Evolutionary conservation across 2,888 invertebrate species (phyloP), one percentile per base, ranked within the genome.

Genomic region (Eupithecia pulchellata): DNA sequence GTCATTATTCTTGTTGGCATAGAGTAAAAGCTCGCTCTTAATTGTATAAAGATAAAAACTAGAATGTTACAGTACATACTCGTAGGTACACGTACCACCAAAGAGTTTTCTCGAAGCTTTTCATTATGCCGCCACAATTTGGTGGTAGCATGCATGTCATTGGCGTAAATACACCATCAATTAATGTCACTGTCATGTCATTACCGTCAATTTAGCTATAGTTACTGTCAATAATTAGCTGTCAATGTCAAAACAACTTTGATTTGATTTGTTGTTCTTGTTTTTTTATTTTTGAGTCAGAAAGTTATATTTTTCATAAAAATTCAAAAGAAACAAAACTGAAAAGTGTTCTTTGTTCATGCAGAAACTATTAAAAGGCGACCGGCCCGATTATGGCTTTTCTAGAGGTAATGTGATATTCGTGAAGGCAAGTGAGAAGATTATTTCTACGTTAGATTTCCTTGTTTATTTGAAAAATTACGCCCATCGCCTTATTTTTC

Each of bases 401-500:
- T 87, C 88, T 93, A 77, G 93, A 93, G 92, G 93, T 92, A 86
- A 74, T 52, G 77, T 75, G 1, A 17, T 4, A 60, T 58, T 62
- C 25, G 70, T 69, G 20, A 63, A 62, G 5, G 17, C 17, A 8
- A 2, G 8, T 29, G 8, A 57, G 57, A 14, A 29, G 29, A 17
- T 57, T 1, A 8, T n/a, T 57, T 17, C 17, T 29, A 29, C 32
- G n/a, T 29, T 25, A 20, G 34, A 3, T 47, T 20, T 55, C 17
- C 20, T 32, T 57, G 52, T 63, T 29, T 66, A 25, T 13, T 30
- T 57, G 4, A 25, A 27, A 63, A 39, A 32, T 34, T 69, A 69
- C 68, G 68, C 68, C 68, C 68, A 64, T 68, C 55, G 39, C 14
- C 1, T 27, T 5, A n/a, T 9, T 4, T 47, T 47, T 25, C 52